Conservation (phyloP, 2,113 vertebrate species). For the Carassius auratus region DNA sequence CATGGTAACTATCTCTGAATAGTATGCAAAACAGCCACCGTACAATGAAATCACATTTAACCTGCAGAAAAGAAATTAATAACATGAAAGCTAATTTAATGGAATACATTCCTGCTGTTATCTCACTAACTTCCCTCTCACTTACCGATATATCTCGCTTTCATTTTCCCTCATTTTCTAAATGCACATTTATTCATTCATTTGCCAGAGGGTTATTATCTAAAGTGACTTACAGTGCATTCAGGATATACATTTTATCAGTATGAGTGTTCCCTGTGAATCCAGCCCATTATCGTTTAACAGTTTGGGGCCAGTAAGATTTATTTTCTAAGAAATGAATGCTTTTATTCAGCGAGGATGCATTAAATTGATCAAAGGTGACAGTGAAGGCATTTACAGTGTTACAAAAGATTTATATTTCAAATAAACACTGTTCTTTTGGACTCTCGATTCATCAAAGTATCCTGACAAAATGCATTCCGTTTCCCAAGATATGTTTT, state of each 20-base stretch:
- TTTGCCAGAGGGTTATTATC: slow-evolving; percentile 1
- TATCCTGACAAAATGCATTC: background rate
- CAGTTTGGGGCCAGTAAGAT: background rate
- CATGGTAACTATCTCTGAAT: slow-evolving; percentile 21
- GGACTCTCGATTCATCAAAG: background rate
- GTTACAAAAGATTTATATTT: background rate
- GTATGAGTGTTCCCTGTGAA: background rate
- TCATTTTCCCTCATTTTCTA: background rate
- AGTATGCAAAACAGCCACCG: background rate
- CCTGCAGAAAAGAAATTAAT: slow-evolving; percentile 31
- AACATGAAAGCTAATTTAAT: slow-evolving; percentile 14
- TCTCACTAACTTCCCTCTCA: background rate
- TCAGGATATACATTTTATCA: background rate
- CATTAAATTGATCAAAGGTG: background rate
- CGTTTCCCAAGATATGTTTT: background rate
- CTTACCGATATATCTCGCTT: background rate
- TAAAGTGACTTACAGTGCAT: background rate
- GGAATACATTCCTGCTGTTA: background rate
- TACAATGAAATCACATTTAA: slow-evolving; percentile 6
- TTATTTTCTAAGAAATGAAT: background rate
- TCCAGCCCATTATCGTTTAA: background rate
- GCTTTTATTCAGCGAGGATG: background rate
- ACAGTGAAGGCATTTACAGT: background rate
- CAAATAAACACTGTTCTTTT: background rate
- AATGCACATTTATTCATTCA: slow-evolving; percentile 5